phyloP scores from a whole-genome alignment of 2,888 invertebrate genomes.

The Zootermopsis nevadensis region DNA sequence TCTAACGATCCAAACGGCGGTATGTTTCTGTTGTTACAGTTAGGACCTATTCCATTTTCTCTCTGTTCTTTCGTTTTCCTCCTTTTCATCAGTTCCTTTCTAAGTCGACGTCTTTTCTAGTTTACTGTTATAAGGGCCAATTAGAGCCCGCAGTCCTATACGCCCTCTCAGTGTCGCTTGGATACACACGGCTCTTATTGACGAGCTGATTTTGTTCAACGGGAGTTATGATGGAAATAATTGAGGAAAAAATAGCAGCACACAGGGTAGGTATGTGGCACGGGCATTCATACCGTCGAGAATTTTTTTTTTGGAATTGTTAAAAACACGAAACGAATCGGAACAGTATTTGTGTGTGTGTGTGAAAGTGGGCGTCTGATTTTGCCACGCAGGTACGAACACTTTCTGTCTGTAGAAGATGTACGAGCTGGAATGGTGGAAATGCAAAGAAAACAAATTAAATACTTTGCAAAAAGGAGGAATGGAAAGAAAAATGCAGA shows the following conservation, averaged over 20 bases:
- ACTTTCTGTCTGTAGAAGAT: too few relatives aligned
- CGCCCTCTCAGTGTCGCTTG: slow-evolving; percentile 9
- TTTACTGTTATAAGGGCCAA: slow-evolving; percentile 48
- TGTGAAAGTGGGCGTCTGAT: neutral
- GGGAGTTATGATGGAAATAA: slow-evolving; percentile 39
- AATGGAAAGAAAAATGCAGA: too few relatives aligned
- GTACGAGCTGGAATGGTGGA: too few relatives aligned
- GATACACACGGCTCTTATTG: slow-evolving; percentile 20
- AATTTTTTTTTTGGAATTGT: slow-evolving; percentile 47
- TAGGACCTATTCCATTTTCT: slow-evolving; percentile 25
- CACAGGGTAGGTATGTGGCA: slow-evolving; percentile 19
- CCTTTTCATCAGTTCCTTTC: slow-evolving; percentile 46
- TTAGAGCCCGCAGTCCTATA: slow-evolving; percentile 42
- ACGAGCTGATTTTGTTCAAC: slow-evolving; percentile 36
- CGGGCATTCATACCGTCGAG: neutral
- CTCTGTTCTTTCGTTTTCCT: slow-evolving; percentile 23
- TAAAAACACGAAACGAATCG: slow-evolving; percentile 49
- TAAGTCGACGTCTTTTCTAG: slow-evolving; percentile 28
- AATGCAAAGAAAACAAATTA: too few relatives aligned
- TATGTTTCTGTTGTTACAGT: slow-evolving; percentile 37
- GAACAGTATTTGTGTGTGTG: slow-evolving; percentile 25
- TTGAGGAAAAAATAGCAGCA: slow-evolving; percentile 45
- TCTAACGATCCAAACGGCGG: slow-evolving; percentile 40
- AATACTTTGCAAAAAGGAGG: too few relatives aligned
- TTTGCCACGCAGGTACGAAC: too few relatives aligned